Evolutionary conservation across 2,797 vertebrate species (phyloP).

Genomic region (Acipenser ruthenus): DNA sequence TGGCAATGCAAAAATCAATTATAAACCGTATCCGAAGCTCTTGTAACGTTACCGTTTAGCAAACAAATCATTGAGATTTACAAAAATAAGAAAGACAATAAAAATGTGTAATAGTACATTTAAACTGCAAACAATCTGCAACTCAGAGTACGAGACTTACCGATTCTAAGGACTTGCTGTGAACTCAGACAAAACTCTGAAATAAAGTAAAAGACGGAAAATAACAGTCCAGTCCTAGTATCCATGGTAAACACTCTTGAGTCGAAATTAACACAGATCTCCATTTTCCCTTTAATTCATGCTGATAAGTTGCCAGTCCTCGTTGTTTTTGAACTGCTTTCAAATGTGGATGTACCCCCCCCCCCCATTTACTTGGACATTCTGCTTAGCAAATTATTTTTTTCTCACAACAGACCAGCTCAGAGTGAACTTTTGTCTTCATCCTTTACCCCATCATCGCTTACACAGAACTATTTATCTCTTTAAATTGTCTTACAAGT

Average conservation of each 20-base stretch:
- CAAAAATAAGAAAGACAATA: background rate
- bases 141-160: conserved; percentile 59
- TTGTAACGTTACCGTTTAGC: too few species aligned
- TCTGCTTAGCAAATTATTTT: conserved; percentile 31
- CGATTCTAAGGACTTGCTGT: conserved; percentile 89
- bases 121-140: background rate
- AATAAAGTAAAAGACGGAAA: conserved; percentile 58
- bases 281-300: conserved; percentile 45
- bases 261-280: conserved; percentile 50
- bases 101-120: background rate
- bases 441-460: conserved; percentile 37
- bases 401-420: conserved; percentile 32
- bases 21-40: too few species aligned
- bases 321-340: conserved; percentile 38
- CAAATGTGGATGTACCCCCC: conserved; percentile 43
- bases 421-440: conserved; percentile 30
- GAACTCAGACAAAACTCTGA: conserved; percentile 63
- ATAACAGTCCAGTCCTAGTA: conserved; percentile 55
- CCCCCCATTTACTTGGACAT: conserved; percentile 49
- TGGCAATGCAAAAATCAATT: too few species aligned
- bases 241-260: conserved; percentile 56
- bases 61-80: too few species aligned
- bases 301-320: conserved; percentile 42
- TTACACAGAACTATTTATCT: conserved; percentile 30
- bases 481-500: conserved; percentile 32